Evolutionary conservation across 1,140 invertebrate genomes (phyloP).

Genomic region (Adoxophyes honmai): DNA sequence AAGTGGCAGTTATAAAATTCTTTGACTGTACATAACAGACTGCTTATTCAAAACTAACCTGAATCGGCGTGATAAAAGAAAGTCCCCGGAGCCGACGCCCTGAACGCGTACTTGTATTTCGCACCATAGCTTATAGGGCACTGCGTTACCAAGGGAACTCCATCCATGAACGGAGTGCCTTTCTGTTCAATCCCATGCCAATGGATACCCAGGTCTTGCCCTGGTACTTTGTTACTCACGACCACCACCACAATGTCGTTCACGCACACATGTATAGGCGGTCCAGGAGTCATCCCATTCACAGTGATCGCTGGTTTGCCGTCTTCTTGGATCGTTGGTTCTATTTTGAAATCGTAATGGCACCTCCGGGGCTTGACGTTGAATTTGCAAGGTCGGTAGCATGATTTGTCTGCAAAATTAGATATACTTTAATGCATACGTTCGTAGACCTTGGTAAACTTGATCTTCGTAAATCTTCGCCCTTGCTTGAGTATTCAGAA

Average conservation of each 20-base stretch:
- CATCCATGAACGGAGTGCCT: constrained; percentile 88
- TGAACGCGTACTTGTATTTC: constrained; percentile 86
- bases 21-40: no score
- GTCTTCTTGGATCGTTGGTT: constrained; percentile 42
- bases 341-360: constrained; percentile 58
- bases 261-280: constrained; percentile 89
- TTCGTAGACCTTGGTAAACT: neutral
- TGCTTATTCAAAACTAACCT: constrained; percentile 56
- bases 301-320: constrained; percentile 77
- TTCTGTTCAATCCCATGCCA: constrained; percentile 87
- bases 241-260: constrained; percentile 90
- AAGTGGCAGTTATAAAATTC: no score
- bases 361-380: constrained; percentile 69
- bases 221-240: constrained; percentile 85
- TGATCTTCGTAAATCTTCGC: constrained; percentile 2
- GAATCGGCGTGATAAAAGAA: constrained; percentile 85
- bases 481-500: neutral
- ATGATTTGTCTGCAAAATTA: constrained; percentile 61
- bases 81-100: constrained; percentile 81
- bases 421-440: neutral
- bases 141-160: constrained; percentile 86
- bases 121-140: constrained; percentile 86
- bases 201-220: constrained; percentile 83
- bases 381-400: constrained; percentile 70
- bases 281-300: constrained; percentile 89